Evolutionary conservation across 2,797 vertebrate genomes (phyloP), one percentile per base, ranked within the genome.

Genomic region (Ispidina lecontei): DNA sequence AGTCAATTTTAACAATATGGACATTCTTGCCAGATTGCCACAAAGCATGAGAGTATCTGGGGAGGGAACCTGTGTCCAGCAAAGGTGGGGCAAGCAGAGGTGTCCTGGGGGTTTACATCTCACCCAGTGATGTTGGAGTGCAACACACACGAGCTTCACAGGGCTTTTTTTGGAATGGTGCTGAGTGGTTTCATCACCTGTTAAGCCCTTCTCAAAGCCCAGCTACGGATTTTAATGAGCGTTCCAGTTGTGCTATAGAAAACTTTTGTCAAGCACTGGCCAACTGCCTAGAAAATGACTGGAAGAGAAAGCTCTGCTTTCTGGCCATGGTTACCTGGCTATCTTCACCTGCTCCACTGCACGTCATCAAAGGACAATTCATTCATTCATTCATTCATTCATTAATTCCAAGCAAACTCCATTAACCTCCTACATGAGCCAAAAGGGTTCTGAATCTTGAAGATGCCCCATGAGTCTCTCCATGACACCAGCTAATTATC

Each of bases 401-500:
- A 37, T 37, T 37, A 22, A 25, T 73, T 75, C 67, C 23, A 33
- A 29, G 78, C 73, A 86, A 96, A 91, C 90, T 75, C 81, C 93
- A 94, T 91, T 88, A 88, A 91, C 81, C 81, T 94, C 70, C 4
- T 14, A 43, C 18, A 8, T 37, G 31, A 95, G 91, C 91, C 90
- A 84, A 84, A 89, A 69, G 46, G 71, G n/a, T 83, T 95, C 84
- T 62, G 84, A 76, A 75, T 94, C 89, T 87, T 60, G 17, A 72
- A 67, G 89, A 84, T 96, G 89, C 91, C 96, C 96, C 93, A 41
- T 39, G 94, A 95, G 92, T 83, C 93, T 91, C 63, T 91, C 89
- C 78, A 39, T 91, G 95, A 95, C 96, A 95, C 82, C 44, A 81
- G 93, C 92, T 95, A 93, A 97, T 97, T 97, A 97, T 95, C 94